Evolutionary conservation across 1,140 invertebrate genomes (phyloP).

Genomic region (Orchesella cincta): DNA sequence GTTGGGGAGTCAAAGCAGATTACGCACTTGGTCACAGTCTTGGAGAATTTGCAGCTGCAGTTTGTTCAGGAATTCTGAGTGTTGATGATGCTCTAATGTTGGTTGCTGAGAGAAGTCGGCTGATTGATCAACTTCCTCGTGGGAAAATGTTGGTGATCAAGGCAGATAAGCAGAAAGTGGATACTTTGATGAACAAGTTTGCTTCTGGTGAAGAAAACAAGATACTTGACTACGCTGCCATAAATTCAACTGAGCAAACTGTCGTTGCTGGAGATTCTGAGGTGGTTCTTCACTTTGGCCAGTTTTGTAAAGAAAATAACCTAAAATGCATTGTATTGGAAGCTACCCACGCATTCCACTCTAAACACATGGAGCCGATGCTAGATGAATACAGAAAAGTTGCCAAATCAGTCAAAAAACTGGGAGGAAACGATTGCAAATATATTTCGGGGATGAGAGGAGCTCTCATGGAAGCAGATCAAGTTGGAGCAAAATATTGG

Average conservation of each 20-base stretch:
- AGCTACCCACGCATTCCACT: background rate
- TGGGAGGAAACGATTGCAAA: background rate
- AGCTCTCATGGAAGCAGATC: background rate
- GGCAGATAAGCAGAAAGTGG: background rate
- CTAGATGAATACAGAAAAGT: background rate
- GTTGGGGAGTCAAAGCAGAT: background rate
- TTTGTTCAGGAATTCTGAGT: background rate
- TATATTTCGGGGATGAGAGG: background rate
- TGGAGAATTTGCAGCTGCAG: background rate
- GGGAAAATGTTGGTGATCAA: slow-evolving; percentile 6
- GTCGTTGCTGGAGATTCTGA: background rate
- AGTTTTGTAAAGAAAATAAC: background rate
- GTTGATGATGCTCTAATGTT: background rate
- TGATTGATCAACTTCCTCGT: background rate
- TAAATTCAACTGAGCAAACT: background rate
- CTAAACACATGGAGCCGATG: slow-evolving; percentile 15
- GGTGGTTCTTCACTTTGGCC: background rate
- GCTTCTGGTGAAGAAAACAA: background rate
- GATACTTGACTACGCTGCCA: background rate
- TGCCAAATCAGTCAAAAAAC: background rate
- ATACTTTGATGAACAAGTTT: background rate
- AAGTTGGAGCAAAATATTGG: slow-evolving; percentile 3
- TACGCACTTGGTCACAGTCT: background rate
- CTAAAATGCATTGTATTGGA: slow-evolving; percentile 9
- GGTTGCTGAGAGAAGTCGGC: background rate